A percentile compares a stretch with the other conserved stretches of the same genome.
These are phyloP conservation scores for Anagyrus pseudococci DNA, from an alignment of 2,888 invertebrate species.

Conservation along the genomic window DNA sequence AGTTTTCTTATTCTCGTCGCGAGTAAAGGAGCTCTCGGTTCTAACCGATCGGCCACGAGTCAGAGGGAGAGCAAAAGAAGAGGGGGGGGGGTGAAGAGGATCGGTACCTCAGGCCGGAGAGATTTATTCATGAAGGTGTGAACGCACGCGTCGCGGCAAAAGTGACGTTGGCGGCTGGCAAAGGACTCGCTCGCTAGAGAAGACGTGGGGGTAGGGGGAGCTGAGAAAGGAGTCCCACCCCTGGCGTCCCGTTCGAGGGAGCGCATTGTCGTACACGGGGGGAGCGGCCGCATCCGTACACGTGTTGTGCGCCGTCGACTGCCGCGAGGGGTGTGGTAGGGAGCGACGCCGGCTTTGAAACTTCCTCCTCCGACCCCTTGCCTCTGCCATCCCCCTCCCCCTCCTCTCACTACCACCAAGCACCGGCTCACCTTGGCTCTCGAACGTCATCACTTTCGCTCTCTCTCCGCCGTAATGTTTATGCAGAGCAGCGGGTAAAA, in stretches of 20 bases:
- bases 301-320: no score
- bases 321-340: not conserved
- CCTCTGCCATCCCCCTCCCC: no score
- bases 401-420: no score
- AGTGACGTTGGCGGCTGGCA: no score
- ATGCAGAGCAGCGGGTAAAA: constrained; percentile 57
- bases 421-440: constrained; percentile 3
- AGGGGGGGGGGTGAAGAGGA: not conserved
- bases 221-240: no score
- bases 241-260: no score
- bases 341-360: constrained; percentile 37
- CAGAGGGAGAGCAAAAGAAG: not conserved
- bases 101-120: not conserved
- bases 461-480: constrained; percentile 55
- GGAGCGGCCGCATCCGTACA: no score
- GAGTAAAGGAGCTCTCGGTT: not conserved
- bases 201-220: no score
- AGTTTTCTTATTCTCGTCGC: not conserved
- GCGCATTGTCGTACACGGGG: no score
- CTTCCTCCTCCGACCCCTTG: constrained; percentile 38
- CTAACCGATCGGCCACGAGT: not conserved
- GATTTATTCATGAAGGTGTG: constrained; percentile 25
- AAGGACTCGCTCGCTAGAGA: no score
- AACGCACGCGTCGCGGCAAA: not conserved
- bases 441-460: constrained; percentile 57